These are phyloP conservation scores for Nomada ferruginata DNA, from an alignment of 2,888 invertebrate genomes.

Conservation along the genomic window DNA sequence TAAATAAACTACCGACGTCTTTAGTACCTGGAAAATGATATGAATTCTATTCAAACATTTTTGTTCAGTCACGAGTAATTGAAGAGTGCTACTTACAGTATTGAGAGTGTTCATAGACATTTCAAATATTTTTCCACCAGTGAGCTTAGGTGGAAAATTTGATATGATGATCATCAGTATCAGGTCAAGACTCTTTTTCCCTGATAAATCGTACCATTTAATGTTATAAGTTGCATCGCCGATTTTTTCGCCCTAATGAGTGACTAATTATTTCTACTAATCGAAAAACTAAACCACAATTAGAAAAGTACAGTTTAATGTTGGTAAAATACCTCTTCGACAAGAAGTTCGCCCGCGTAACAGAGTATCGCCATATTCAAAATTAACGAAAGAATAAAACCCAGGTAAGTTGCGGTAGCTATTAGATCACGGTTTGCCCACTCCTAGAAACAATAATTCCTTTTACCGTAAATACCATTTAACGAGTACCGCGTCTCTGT, in stretches of 20 bases:
- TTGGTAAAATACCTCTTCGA: constrained; percentile 67
- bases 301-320: no score
- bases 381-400: constrained; percentile 73
- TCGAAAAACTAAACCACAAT: no score
- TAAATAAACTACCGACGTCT: constrained; percentile 67
- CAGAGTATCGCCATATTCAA: constrained; percentile 78
- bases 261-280: background rate
- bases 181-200: constrained; percentile 51
- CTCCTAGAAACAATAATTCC: constrained; percentile 8
- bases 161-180: constrained; percentile 69
- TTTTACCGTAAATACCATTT: background rate
- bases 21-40: constrained; percentile 36
- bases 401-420: constrained; percentile 66
- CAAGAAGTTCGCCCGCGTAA: constrained; percentile 76
- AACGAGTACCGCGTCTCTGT: no score
- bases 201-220: constrained; percentile 63
- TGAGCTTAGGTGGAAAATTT: constrained; percentile 69
- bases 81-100: background rate
- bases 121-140: constrained; percentile 74
- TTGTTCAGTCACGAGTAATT: background rate
- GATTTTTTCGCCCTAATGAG: background rate
- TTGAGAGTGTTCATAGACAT: constrained; percentile 71
- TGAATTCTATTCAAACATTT: background rate
- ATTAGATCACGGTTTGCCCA: constrained; percentile 14
- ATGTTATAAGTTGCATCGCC: constrained; percentile 49